These are phyloP conservation scores for Calypte anna DNA, from an alignment of 2,113 vertebrate genomes.

Conservation along the genomic window DNA sequence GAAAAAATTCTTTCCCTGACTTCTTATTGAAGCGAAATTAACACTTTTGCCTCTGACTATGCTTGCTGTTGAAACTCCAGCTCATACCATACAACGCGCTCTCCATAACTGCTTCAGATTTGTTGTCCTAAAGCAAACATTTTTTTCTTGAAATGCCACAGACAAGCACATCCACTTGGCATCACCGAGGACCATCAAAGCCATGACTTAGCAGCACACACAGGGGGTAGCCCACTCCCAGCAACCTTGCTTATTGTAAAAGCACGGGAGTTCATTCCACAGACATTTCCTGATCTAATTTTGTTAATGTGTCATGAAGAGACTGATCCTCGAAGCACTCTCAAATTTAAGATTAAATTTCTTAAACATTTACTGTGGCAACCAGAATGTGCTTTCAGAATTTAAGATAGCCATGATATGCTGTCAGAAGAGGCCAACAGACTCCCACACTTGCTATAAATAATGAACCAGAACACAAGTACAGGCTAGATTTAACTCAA, in stretches of 20 bases:
- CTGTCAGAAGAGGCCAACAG: slow-evolving; percentile 70
- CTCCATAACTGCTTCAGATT: neutral
- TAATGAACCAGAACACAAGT: slow-evolving; percentile 43
- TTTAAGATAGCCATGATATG: slow-evolving; percentile 57
- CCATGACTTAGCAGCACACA: neutral
- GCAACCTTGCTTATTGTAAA: neutral
- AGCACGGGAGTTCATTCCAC: neutral
- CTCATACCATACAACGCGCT: neutral
- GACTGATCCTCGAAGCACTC: slow-evolving; percentile 10
- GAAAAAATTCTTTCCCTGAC: slow-evolving; percentile 48
- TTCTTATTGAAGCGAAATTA: slow-evolving; percentile 58
- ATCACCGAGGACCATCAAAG: rapidly evolving
- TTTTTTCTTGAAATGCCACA: neutral
- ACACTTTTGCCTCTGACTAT: slow-evolving; percentile 26
- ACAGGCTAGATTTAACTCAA: slow-evolving; percentile 45
- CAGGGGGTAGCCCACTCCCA: neutral
- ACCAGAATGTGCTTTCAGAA: slow-evolving; percentile 34
- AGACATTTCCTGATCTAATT: slow-evolving; percentile 11
- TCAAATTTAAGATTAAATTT: slow-evolving; percentile 47
- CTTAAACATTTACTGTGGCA: slow-evolving; percentile 49
- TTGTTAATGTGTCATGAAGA: slow-evolving; percentile 14
- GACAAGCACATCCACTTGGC: rapidly evolving
- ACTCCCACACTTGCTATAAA: slow-evolving; percentile 69
- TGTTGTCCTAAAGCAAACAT: neutral
- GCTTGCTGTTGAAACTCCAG: neutral